phyloP scores from a whole-genome alignment of 2,113 vertebrate genomes.

The Tetraodon nigroviridis region DNA sequence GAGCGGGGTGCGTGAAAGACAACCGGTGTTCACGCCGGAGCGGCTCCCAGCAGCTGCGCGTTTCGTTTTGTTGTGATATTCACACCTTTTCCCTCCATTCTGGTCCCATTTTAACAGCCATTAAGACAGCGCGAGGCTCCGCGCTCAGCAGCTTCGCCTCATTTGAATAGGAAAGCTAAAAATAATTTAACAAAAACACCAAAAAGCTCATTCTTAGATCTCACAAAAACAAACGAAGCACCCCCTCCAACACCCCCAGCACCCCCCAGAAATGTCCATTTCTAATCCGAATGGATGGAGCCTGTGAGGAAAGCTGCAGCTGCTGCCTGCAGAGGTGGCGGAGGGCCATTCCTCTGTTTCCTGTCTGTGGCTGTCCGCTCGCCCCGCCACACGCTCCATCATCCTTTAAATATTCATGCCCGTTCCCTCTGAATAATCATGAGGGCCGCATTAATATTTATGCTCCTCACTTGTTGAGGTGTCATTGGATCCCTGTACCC shows the following conservation, averaged over 20 bases:
- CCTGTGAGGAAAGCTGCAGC: conserved; percentile 29
- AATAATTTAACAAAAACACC: not conserved
- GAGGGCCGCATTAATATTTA: conserved; percentile 60
- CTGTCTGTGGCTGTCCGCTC: conserved; percentile 65
- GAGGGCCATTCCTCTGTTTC: conserved; percentile 66
- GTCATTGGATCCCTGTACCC: conserved; percentile 63
- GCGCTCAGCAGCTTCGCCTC: conserved; percentile 39
- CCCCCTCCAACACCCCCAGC: no score
- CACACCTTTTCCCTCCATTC: no score
- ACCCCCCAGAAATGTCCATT: conserved; percentile 28
- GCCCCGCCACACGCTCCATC: conserved; percentile 61
- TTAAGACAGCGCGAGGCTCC: not conserved
- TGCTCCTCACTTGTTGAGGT: conserved; percentile 63
- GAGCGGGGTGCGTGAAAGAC: no score
- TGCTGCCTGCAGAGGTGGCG: conserved; percentile 18
- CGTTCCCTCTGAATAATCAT: conserved; percentile 61
- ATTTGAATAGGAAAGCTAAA: conserved; percentile 34
- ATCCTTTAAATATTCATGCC: conserved; percentile 71
- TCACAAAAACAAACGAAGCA: conserved; percentile 38
- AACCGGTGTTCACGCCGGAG: no score
- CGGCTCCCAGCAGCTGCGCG: no score
- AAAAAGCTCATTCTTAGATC: conserved; percentile 28
- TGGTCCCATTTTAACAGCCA: not conserved
- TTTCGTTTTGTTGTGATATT: no score
- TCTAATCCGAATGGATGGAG: conserved; percentile 54